Percentiles rank a stretch among this genome's conserved stretches.
These are phyloP conservation scores for Epirrhoe alternata DNA, from an alignment of 2,888 invertebrate species.

Conservation along the genomic window DNA sequence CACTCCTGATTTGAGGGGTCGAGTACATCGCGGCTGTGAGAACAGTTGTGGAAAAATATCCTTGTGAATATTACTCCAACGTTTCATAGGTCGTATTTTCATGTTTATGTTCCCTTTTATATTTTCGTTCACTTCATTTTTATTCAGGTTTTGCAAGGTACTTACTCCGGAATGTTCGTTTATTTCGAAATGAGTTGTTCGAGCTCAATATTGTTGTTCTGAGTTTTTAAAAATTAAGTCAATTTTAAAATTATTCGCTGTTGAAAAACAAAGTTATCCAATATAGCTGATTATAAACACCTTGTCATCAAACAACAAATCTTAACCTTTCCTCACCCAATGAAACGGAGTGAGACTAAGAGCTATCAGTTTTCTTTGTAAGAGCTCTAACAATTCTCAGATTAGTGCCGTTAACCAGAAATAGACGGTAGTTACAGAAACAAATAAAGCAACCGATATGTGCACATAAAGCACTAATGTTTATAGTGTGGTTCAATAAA, in stretches of 20 bases:
- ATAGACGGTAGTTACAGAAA: conserved; percentile 36
- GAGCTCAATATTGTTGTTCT: too few relatives aligned
- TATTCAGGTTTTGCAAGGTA: background rate
- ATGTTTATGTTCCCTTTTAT: conserved; percentile 1
- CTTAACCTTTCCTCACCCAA: background rate
- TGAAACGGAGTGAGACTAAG: background rate
- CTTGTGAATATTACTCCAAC: conserved; percentile 10
- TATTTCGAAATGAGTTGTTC: background rate
- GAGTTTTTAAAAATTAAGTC: too few relatives aligned
- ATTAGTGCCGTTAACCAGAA: conserved; percentile 16
- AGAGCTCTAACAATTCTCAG: conserved; percentile 10
- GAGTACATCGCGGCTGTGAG: conserved; percentile 23
- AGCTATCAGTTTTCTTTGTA: background rate
- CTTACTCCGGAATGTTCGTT: background rate
- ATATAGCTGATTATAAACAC: too few relatives aligned
- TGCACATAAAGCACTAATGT: conserved; percentile 45
- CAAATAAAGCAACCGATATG: conserved; percentile 47
- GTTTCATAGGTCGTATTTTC: conserved; percentile 4
- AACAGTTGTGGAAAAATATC: conserved; percentile 25
- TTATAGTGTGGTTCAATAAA: conserved; percentile 54
- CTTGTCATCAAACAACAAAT: background rate
- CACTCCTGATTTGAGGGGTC: conserved; percentile 36
- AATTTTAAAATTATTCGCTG: too few relatives aligned
- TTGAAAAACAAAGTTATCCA: too few relatives aligned
- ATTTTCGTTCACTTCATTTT: conserved; percentile 2